phyloP scores from a whole-genome alignment of 2,888 invertebrate species.

The Chrysopilus asiliformis region DNA sequence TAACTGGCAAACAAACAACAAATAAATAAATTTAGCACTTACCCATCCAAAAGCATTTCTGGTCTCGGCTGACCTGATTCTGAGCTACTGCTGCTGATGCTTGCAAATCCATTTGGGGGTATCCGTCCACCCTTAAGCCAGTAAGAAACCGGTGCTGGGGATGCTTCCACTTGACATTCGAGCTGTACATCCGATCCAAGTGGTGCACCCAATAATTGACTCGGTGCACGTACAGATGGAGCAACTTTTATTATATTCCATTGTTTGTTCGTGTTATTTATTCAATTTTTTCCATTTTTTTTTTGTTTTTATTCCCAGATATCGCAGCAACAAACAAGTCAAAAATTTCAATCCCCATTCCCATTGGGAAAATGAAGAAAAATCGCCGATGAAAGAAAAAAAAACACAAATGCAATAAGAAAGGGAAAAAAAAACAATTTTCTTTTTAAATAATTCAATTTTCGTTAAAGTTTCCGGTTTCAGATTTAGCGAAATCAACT shows the following conservation, averaged over 20 bases:
- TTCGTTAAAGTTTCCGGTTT: too few species aligned
- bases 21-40: conserved; percentile 35
- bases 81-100: conserved; percentile 18
- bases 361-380: too few species aligned
- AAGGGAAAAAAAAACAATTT: too few species aligned
- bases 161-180: conserved; percentile 80
- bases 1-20: neutral
- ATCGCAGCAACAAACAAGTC: too few species aligned
- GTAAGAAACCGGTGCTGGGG: conserved; percentile 44
- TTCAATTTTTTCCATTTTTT: too few species aligned
- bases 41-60: conserved; percentile 76
- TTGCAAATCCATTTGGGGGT: conserved; percentile 26
- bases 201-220: conserved; percentile 77
- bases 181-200: conserved; percentile 73
- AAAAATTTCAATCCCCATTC: too few species aligned
- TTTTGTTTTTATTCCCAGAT: too few species aligned
- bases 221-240: conserved; percentile 77
- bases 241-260: conserved; percentile 68
- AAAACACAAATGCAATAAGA: too few species aligned
- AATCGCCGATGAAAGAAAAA: too few species aligned
- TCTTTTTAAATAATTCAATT: too few species aligned
- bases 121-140: conserved; percentile 35
- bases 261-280: too few species aligned
- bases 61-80: conserved; percentile 34
- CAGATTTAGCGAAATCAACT: too few species aligned